Evolutionary conservation across 2,888 invertebrate genomes (phyloP), one percentile per base, ranked within the genome.

Genomic region (Muscina levida): DNA sequence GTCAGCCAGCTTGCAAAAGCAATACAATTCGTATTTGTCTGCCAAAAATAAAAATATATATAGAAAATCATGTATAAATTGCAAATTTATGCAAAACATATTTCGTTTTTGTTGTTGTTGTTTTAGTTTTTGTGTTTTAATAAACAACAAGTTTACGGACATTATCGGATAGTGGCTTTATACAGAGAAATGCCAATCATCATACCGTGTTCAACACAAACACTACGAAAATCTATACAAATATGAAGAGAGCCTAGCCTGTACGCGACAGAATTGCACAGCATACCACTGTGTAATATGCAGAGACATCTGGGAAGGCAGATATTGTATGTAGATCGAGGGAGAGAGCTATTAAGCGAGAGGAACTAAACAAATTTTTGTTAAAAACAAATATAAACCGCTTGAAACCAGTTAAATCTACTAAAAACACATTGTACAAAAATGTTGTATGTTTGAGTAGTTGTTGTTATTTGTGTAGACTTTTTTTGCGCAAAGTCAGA

Each of bases 371-470:
- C 37, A 57, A 74, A 67, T 75, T 62, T 59, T 75, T 82, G 17
- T 77, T 72, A 10, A 70, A 59, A 65, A 62, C 68, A 74, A 77
- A 77, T 68, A 79, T 76, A 72, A 83, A 76, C 80, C 76, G 37
- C 84, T 82, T 82, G 82, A 85, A 88, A 88, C 87, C 88, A 86
- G 88, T 87, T 85, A 83, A 83, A 87, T 85, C 85, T 76, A 82
- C 24, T 37, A 48, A 59, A 66, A 46, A 62, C 10, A 53, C 59
- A 65, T 22, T 46, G 39, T 53, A n/a, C n/a, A n/a, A n/a, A n/a
- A n/a, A n/a, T n/a, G n/a, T n/a, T n/a, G n/a, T n/a, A n/a, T n/a
- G n/a, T n/a, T n/a, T n/a, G n/a, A n/a, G n/a, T n/a, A n/a, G n/a
- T n/a, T n/a, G n/a, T n/a, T 37, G 48, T 11, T 51, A 15, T 53